Evolutionary conservation across 2,888 invertebrate species (phyloP), one percentile per base, ranked within the genome.

Genomic region (Cerastis leucographa): DNA sequence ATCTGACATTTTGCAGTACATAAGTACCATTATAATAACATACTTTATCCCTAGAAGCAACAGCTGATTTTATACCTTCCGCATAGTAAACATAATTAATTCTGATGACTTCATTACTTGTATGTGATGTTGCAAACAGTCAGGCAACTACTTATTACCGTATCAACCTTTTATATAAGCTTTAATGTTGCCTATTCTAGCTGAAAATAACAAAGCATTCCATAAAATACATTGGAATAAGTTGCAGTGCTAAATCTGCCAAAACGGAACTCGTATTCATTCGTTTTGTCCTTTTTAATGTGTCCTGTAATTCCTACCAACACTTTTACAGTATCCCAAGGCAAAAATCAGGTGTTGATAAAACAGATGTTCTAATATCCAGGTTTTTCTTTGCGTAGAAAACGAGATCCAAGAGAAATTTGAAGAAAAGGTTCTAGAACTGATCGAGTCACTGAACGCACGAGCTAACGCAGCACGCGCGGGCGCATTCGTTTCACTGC

Each of bases 371-470:
- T 40, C n/a, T 42, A 46, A 66, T 19, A 66, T 0, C 3, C 29
- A 7, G 1, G 1, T 14, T 8, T 51, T 49, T 22, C 17, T 67
- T 14, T 61, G 44, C 86, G n/a, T 91, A 93, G 98, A 98, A 70
- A 94, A 94, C 75, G 97, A 97, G 69, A 90, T 92, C 61, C 97
- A 97, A 84, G 97, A 97, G 88, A 97, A 97, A 82, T 98, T 98
- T 85, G 99, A 99, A 94, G 99, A 99, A 89, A 99, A 99, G 93
- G 97, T 99, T 46, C 97, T 97, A 49, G 99, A 99, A 91, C 97
- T 98, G 2, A 97, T 99, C 71, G 99, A 99, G 91, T 98, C 98
- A 42, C 97, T 99, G 61, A 97, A 98, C n/a, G 98, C 99, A 86
- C 99, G 99, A 90, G 98, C 99, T 83, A 98, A 98, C 17, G 98